These are phyloP conservation scores for Plebejus anna DNA, from an alignment of 2,888 invertebrate species.

Conservation along the genomic window DNA sequence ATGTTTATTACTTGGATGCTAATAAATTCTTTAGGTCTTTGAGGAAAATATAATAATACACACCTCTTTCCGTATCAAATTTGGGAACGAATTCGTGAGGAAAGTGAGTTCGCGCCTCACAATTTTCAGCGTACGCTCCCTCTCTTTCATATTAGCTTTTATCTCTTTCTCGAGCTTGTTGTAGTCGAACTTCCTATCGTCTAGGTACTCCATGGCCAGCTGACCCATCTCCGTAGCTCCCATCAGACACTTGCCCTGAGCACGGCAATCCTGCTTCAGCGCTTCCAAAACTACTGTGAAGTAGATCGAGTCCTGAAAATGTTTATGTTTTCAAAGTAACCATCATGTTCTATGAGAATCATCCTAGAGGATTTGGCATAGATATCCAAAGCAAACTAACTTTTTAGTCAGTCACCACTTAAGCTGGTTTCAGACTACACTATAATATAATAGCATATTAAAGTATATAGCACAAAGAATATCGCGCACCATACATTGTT, in stretches of 20 bases:
- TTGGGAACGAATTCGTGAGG: conserved; percentile 67
- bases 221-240: conserved; percentile 84
- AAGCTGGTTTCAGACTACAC: too few species aligned
- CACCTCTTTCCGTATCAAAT: conserved; percentile 70
- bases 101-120: conserved; percentile 70
- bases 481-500: too few species aligned
- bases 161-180: conserved; percentile 79
- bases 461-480: too few species aligned
- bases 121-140: conserved; percentile 76
- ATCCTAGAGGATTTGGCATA: too few species aligned
- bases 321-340: neutral
- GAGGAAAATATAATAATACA: neutral
- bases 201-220: conserved; percentile 82
- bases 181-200: conserved; percentile 82
- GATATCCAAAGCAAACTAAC: too few species aligned
- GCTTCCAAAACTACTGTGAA: conserved; percentile 82
- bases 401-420: too few species aligned
- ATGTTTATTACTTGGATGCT: too few species aligned
- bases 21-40: too few species aligned
- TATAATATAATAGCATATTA: too few species aligned
- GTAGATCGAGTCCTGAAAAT: conserved; percentile 78
- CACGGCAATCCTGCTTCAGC: conserved; percentile 78
- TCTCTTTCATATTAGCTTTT: conserved; percentile 81
- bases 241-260: conserved; percentile 82
- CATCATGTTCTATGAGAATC: too few species aligned